These are phyloP conservation scores for Agonopterix heracliana DNA, from an alignment of 2,888 invertebrate species.

Conservation along the genomic window DNA sequence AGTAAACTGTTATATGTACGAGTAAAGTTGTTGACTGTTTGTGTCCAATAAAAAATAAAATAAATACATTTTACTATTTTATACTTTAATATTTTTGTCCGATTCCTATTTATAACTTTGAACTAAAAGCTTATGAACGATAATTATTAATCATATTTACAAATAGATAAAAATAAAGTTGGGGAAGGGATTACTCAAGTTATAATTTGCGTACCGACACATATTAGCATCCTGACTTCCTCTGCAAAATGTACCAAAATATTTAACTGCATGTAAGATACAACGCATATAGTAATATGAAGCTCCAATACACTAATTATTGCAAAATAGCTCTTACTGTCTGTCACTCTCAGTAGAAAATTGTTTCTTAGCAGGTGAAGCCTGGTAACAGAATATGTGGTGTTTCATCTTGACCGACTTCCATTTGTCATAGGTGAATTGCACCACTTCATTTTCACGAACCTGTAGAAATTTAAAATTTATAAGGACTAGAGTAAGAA, in stretches of 20 bases:
- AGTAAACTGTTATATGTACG: no score
- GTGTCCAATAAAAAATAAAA: no score
- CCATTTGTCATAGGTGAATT: slow-evolving; percentile 90
- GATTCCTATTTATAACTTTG: no score
- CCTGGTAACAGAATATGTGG: slow-evolving; percentile 92
- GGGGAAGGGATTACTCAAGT: no score
- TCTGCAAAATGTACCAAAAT: slow-evolving; percentile 54
- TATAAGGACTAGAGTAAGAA: neutral
- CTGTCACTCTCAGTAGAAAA: slow-evolving; percentile 86
- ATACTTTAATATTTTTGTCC: no score
- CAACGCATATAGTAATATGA: neutral
- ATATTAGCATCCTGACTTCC: slow-evolving; percentile 72
- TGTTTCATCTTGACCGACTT: slow-evolving; percentile 90
- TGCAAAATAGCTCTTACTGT: slow-evolving; percentile 46
- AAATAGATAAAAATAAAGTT: no score
- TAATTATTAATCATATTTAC: no score
- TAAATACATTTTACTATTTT: no score
- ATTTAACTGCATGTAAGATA: neutral
- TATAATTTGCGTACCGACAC: slow-evolving; percentile 53
- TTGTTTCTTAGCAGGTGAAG: slow-evolving; percentile 87
- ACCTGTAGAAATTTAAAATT: slow-evolving; percentile 63
- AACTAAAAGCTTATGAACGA: no score
- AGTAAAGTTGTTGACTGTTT: no score
- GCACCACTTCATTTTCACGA: slow-evolving; percentile 87
- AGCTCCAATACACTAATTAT: neutral